A percentile compares a stretch with the other conserved stretches of the same genome.
These are phyloP conservation scores for Andricus curvator DNA, from an alignment of 2,888 invertebrate genomes.

Conservation along the genomic window DNA sequence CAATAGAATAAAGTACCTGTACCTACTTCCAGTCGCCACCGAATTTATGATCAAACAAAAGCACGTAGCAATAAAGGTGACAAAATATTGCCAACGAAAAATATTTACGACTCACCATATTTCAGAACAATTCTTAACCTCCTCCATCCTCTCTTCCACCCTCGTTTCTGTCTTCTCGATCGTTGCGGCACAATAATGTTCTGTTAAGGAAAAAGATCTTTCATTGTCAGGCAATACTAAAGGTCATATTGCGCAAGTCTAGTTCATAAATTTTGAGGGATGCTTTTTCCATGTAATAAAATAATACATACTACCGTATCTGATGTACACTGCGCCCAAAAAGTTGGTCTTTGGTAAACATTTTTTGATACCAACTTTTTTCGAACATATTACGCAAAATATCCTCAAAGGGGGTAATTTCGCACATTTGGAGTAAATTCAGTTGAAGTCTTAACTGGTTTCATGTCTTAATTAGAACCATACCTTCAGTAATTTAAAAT, in stretches of 20 bases:
- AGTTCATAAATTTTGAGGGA: neutral
- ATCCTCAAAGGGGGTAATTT: too few species aligned
- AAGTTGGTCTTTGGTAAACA: too few species aligned
- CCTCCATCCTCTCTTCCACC: neutral
- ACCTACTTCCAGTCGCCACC: constrained; percentile 61
- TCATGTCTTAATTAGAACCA: too few species aligned
- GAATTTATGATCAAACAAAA: constrained; percentile 74
- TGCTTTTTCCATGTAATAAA: neutral
- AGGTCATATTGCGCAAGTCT: neutral
- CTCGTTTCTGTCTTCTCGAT: neutral
- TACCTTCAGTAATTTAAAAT: too few species aligned
- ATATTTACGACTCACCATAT: constrained; percentile 71
- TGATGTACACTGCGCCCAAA: neutral
- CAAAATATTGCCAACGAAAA: constrained; percentile 74
- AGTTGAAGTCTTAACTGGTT: too few species aligned
- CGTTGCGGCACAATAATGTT: constrained; percentile 2
- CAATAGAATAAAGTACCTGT: constrained; percentile 30
- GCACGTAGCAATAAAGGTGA: constrained; percentile 73
- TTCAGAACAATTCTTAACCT: constrained; percentile 51
- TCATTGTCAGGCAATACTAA: neutral
- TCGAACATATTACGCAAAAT: too few species aligned
- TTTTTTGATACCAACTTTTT: too few species aligned
- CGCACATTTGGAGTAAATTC: too few species aligned
- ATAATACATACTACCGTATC: neutral
- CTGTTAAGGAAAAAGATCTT: constrained; percentile 5